Percentiles rank a stretch among this genome's conserved stretches.
phyloP scores from a whole-genome alignment of 2,113 vertebrate species.

The Siphamia tubifer region DNA sequence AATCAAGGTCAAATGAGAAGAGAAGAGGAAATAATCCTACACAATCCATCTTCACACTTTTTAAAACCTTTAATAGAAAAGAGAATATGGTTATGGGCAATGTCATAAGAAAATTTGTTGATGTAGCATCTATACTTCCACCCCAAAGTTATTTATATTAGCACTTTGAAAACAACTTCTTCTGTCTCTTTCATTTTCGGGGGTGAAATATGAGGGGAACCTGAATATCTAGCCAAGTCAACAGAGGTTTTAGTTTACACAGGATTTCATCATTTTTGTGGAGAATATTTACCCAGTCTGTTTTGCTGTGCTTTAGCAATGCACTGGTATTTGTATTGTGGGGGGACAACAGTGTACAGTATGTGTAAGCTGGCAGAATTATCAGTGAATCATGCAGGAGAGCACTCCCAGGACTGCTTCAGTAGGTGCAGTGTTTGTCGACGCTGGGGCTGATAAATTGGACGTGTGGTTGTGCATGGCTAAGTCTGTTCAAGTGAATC shows the following conservation, averaged over 20 bases:
- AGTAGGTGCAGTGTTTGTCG: constrained; percentile 56
- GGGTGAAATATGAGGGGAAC: neutral
- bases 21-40: neutral
- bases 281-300: constrained; percentile 37
- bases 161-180: neutral
- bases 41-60: neutral
- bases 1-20: neutral
- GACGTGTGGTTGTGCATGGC: constrained; percentile 62
- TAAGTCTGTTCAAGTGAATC: constrained; percentile 56
- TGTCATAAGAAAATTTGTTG: neutral
- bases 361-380: constrained; percentile 39
- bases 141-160: no score
- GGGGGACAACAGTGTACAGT: constrained; percentile 24
- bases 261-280: constrained; percentile 50
- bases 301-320: constrained; percentile 26
- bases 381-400: constrained; percentile 42
- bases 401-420: constrained; percentile 36
- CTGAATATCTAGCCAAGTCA: constrained; percentile 14
- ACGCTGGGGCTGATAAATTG: constrained; percentile 64
- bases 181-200: neutral
- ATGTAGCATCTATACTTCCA: no score
- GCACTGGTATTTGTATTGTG: constrained; percentile 40
- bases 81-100: neutral
- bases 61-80: neutral
- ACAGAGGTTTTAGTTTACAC: constrained; percentile 31